A percentile compares a stretch with the other conserved stretches of the same genome.
phyloP scores from a whole-genome alignment of 2,888 invertebrate genomes.

The Geophilus truncorum region DNA sequence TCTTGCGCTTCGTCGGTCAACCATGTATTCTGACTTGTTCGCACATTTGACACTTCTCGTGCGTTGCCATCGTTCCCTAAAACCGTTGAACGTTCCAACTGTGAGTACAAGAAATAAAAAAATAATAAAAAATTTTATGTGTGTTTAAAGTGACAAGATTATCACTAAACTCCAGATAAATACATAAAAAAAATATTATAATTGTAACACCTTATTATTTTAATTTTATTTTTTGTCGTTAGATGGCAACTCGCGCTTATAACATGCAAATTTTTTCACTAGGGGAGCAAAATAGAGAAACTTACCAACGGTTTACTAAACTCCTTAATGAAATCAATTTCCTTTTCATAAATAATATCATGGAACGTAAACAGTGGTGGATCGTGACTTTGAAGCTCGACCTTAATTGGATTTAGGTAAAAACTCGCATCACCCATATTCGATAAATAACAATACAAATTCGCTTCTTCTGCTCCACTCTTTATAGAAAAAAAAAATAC shows the following conservation, averaged over 20 bases:
- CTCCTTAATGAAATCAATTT: conserved; percentile 42
- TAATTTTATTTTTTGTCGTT: too few relatives aligned
- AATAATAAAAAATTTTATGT: too few relatives aligned
- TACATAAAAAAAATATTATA: too few relatives aligned
- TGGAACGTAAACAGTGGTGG: conserved; percentile 44
- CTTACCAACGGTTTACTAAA: conserved; percentile 41
- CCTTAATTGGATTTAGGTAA: conserved; percentile 42
- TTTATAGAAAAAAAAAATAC: not conserved
- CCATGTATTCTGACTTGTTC: conserved; percentile 49
- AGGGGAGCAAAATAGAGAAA: not conserved
- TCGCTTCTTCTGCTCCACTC: conserved; percentile 33
- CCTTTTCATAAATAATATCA: conserved; percentile 42
- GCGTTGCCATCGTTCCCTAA: conserved; percentile 43
- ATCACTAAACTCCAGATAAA: too few relatives aligned
- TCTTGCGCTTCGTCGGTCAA: conserved; percentile 41
- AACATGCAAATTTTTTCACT: too few relatives aligned
- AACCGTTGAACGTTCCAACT: conserved; percentile 35
- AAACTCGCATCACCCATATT: conserved; percentile 39
- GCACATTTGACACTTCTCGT: conserved; percentile 43
- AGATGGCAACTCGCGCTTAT: too few relatives aligned
- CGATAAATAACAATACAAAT: conserved; percentile 43
- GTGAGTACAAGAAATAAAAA: too few relatives aligned
- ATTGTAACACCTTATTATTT: too few relatives aligned
- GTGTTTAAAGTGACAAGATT: too few relatives aligned
- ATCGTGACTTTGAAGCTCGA: conserved; percentile 42